phyloP scores from a whole-genome alignment of 2,888 invertebrate genomes.

The Callosobruchus maculatus region DNA sequence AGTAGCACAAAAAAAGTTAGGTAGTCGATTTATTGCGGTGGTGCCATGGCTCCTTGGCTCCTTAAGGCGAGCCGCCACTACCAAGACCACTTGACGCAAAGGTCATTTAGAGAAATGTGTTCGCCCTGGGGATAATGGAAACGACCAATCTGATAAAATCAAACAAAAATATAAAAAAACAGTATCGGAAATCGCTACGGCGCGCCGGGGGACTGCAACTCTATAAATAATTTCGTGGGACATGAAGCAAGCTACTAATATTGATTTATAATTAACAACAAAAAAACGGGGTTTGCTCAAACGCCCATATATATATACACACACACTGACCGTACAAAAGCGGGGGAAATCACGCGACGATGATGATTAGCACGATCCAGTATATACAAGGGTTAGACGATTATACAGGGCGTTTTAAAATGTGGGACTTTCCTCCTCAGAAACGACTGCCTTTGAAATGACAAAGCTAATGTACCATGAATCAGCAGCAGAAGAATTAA shows the following conservation, averaged over 20 bases:
- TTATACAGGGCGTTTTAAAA: too few relatives aligned
- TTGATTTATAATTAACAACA: not conserved
- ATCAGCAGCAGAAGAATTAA: too few relatives aligned
- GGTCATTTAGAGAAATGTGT: too few relatives aligned
- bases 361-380: not conserved
- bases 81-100: too few relatives aligned
- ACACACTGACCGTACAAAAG: not conserved
- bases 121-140: not conserved
- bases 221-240: not conserved
- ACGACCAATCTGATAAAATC: not conserved
- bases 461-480: too few relatives aligned
- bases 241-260: not conserved
- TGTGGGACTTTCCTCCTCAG: too few relatives aligned
- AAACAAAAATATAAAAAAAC: not conserved
- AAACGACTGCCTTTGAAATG: too few relatives aligned
- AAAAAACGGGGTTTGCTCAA: not conserved
- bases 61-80: too few relatives aligned
- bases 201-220: not conserved
- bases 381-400: not conserved
- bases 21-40: too few relatives aligned
- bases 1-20: too few relatives aligned
- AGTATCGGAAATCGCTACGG: not conserved
- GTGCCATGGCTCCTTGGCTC: too few relatives aligned
- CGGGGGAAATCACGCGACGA: not conserved
- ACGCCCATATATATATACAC: not conserved